Conservation (phyloP, 2,113 vertebrate genomes). For the Pyrgilauda ruficollis region DNA sequence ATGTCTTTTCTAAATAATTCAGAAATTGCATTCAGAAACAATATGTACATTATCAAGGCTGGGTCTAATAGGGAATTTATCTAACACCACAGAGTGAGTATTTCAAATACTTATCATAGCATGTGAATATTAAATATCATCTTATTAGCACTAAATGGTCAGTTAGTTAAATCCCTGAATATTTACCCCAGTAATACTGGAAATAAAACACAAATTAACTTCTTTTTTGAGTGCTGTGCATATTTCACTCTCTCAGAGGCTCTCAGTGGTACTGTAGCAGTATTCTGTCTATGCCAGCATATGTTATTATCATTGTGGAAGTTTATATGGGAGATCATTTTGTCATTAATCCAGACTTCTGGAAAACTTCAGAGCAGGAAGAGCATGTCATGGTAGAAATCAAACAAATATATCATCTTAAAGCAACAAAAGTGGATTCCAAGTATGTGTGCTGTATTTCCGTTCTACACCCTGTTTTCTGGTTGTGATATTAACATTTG, state of each 20-base stretch:
- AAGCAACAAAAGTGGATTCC: not conserved
- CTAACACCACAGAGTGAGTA: not conserved
- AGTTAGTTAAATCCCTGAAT: not conserved
- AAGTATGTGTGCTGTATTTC: not conserved
- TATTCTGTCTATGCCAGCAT: conserved; percentile 11
- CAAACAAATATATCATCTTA: conserved; percentile 40
- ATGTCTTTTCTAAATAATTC: conserved; percentile 29
- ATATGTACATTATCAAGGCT: conserved; percentile 4
- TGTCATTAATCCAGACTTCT: conserved; percentile 54
- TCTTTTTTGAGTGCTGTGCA: not conserved
- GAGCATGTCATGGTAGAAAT: conserved; percentile 23
- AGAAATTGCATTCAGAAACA: conserved; percentile 48
- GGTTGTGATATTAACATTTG: not conserved
- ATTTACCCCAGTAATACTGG: not conserved
- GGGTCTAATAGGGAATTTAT: conserved; percentile 21
- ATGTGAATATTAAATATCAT: not conserved
- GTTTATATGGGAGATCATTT: conserved; percentile 28
- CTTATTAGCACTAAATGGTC: not conserved
- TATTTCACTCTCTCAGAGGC: not conserved
- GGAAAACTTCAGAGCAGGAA: conserved; percentile 50
- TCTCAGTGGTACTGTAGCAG: not conserved
- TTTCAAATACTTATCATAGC: conserved; percentile 8
- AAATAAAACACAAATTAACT: not conserved
- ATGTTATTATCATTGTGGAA: conserved; percentile 23
- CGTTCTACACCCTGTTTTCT: not conserved